Evolutionary conservation across 1,140 invertebrate species (phyloP).

Genomic region (Plectrocnemia conspersa): DNA sequence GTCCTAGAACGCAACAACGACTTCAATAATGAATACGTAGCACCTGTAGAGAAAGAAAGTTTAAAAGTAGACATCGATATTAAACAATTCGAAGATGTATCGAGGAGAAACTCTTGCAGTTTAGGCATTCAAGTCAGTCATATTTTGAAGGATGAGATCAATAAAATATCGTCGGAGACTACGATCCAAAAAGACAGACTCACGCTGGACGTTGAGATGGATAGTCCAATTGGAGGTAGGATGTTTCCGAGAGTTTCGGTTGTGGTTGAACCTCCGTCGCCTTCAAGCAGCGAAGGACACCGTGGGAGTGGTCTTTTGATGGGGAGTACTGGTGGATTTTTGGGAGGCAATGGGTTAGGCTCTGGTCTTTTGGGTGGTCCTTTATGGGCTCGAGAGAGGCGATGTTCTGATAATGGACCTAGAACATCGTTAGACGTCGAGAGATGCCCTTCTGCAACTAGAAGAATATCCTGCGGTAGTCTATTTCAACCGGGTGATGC

Average conservation of each 20-base stretch:
- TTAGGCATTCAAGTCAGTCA: conserved; percentile 11
- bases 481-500: conserved; percentile 63
- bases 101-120: conserved; percentile 25
- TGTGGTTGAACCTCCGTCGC: conserved; percentile 66
- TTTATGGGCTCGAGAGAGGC: conserved; percentile 26
- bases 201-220: conserved; percentile 24
- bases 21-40: conserved; percentile 12
- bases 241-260: conserved; percentile 61
- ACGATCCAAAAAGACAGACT: conserved; percentile 22
- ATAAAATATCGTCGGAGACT: conserved; percentile 22
- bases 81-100: conserved; percentile 34
- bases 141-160: conserved; percentile 24
- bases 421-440: conserved; percentile 31
- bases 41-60: conserved; percentile 7
- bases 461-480: conserved; percentile 73
- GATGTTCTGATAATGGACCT: conserved; percentile 33
- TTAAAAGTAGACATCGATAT: conserved; percentile 13
- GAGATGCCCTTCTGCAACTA: conserved; percentile 54
- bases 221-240: conserved; percentile 31
- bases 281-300: conserved; percentile 51
- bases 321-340: background rate
- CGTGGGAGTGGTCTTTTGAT: conserved; percentile 13
- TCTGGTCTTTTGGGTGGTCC: conserved; percentile 25
- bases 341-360: conserved; percentile 9
- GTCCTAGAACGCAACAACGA: conserved; percentile 25